A percentile compares a stretch with the other conserved stretches of the same genome.
phyloP scores from a whole-genome alignment of 2,888 invertebrate species.

The Brachylomia viminalis region DNA sequence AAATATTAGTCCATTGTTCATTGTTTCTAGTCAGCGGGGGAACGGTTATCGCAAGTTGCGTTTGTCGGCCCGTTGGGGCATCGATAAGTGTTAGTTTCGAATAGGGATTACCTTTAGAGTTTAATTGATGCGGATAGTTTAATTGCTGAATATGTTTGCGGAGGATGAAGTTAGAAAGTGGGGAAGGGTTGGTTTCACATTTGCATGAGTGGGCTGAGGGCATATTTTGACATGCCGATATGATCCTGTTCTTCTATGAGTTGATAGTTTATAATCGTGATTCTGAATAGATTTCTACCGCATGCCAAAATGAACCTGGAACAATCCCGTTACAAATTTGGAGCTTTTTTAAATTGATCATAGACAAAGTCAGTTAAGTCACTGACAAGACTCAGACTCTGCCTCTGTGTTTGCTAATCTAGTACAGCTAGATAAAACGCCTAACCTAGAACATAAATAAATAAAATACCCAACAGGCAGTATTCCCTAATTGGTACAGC shows the following conservation, averaged over 20 bases:
- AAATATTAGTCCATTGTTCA: conserved; percentile 79
- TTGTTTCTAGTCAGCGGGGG: conserved; percentile 72
- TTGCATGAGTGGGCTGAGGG: background rate
- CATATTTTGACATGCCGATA: background rate
- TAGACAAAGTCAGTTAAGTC: too few species aligned
- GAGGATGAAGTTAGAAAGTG: conserved; percentile 20
- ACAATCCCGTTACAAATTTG: background rate
- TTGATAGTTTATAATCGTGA: too few species aligned
- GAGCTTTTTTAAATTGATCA: background rate
- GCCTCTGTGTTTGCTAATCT: background rate
- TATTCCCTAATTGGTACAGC: conserved; percentile 38
- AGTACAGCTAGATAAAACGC: conserved; percentile 7
- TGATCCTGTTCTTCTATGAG: background rate
- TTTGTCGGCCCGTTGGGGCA: conserved; percentile 68
- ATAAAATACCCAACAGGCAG: conserved; percentile 18
- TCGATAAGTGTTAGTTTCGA: conserved; percentile 69
- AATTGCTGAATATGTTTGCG: conserved; percentile 58
- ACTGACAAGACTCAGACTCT: background rate
- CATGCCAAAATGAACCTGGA: background rate
- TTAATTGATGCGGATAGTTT: conserved; percentile 71
- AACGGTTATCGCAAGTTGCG: conserved; percentile 74
- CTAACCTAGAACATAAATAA: conserved; percentile 7
- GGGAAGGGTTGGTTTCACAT: conserved; percentile 9
- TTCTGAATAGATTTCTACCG: background rate
- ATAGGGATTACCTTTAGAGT: conserved; percentile 66